Conservation (phyloP, 2,797 vertebrate genomes). For the Loris lydekkerianus region DNA sequence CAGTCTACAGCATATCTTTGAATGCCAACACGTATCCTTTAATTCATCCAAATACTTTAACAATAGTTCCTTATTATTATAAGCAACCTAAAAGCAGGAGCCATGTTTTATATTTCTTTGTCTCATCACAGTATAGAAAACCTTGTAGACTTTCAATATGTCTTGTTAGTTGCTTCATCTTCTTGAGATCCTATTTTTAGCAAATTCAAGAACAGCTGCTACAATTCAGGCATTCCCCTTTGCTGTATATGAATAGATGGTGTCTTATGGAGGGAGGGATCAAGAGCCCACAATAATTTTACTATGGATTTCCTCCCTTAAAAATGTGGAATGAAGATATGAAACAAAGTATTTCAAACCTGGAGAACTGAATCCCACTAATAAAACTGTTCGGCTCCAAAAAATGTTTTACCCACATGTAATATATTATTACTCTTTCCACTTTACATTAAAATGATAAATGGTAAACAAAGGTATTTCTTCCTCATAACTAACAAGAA, state of each 20-base stretch:
- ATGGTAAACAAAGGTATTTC: constrained; percentile 29
- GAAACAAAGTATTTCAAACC: constrained; percentile 53
- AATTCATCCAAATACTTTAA: constrained; percentile 51
- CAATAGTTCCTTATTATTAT: constrained; percentile 54
- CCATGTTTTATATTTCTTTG: constrained; percentile 1
- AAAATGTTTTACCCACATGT: constrained; percentile 5
- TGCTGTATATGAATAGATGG: background rate
- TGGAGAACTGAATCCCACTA: background rate
- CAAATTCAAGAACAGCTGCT: constrained; percentile 48
- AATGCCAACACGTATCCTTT: constrained; percentile 45
- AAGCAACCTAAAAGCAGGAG: constrained; percentile 46
- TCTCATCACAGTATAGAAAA: constrained; percentile 30
- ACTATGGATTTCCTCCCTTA: constrained; percentile 29
- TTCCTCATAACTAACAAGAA: constrained; percentile 53
- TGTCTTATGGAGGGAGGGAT: background rate
- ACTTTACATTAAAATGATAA: constrained; percentile 56
- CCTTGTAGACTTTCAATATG: constrained; percentile 41
- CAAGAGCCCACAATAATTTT: background rate
- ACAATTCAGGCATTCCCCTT: background rate
- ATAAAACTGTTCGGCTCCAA: background rate
- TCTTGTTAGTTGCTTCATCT: background rate
- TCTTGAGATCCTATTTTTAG: constrained; percentile 28
- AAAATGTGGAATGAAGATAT: constrained; percentile 5
- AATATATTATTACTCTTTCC: constrained; percentile 6
- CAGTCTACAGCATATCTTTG: constrained; percentile 13